Evolutionary conservation across 2,113 vertebrate species (phyloP).

Genomic region (Anser cygnoides): DNA sequence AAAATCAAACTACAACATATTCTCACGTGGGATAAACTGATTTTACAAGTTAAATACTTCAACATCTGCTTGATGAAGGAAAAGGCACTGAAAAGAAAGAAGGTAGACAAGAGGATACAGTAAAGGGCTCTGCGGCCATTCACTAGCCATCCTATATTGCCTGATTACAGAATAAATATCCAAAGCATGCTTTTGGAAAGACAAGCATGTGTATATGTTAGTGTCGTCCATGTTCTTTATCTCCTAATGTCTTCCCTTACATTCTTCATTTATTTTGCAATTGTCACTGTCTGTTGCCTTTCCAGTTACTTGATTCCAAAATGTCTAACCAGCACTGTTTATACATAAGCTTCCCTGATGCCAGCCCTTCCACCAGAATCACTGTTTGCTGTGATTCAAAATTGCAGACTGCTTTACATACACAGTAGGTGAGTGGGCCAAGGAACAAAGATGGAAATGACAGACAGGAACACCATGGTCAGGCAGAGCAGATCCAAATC

Average conservation of each 20-base stretch:
- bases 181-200: background rate
- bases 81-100: background rate
- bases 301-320: background rate
- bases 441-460: background rate
- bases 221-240: no score
- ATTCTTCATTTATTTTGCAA: background rate
- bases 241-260: background rate
- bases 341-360: background rate
- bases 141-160: no score
- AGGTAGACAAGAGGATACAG: background rate
- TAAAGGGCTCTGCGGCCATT: background rate
- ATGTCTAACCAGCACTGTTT: background rate
- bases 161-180: background rate
- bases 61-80: background rate
- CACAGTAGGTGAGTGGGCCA: background rate
- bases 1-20: background rate
- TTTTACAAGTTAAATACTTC: background rate
- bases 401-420: background rate
- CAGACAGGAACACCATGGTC: background rate
- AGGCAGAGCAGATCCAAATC: background rate
- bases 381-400: background rate
- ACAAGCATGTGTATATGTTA: background rate
- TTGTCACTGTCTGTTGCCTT: background rate
- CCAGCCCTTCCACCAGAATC: background rate
- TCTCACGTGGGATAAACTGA: background rate